Base-by-base conservation (phyloP, 1,140 invertebrate genomes). In the Laodelphax striatellus region DNA sequence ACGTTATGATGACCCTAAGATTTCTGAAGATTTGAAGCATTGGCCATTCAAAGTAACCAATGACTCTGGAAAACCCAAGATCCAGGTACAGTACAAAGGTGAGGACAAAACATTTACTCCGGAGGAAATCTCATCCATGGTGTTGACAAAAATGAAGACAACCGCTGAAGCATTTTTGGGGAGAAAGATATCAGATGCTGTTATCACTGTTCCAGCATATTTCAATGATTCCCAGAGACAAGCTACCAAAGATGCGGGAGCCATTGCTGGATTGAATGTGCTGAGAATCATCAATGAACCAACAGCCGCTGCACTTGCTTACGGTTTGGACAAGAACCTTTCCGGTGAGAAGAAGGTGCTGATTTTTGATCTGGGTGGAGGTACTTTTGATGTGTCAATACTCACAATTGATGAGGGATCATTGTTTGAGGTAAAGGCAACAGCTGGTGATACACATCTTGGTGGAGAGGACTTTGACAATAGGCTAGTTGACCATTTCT, bases 351-450 rank as follows among this genome's bases (percentile, higher is more conserved):
- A 97, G 77, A 99, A 99, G 69, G 94, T 99, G 38, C 78, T 99
- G 31, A 95, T 99, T 1, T 99, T 98, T 74, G 97, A 99, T 82
- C 82, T 99, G 73, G 97, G 97, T 72, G 97, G 97, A 79, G 97
- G 97, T 78, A 99, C 97, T 66, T 99, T 99, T 71, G 97, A 99
- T 78, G 97, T 99, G 0, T 98, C 96, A 60, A 80, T 99, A 14
- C 80, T 99, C 63, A 82, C 83, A 8, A 88, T 89, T 67, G 84
- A 86, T 60, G 84, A 87, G 58, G 86, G 85, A 16, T 77, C 81
- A 67, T 56, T 82, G 60, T 85, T 88, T 71, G 86, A 88, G 71
- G 88, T 86, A 31, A 83, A 83, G 67, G 82, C 86, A 0, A 87
- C 86, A 0, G 82, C 83, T 62, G 83, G 83, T 60, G 82, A 86